Conservation (phyloP, 2,113 vertebrate genomes). For the Solenodon paradoxus region DNA sequence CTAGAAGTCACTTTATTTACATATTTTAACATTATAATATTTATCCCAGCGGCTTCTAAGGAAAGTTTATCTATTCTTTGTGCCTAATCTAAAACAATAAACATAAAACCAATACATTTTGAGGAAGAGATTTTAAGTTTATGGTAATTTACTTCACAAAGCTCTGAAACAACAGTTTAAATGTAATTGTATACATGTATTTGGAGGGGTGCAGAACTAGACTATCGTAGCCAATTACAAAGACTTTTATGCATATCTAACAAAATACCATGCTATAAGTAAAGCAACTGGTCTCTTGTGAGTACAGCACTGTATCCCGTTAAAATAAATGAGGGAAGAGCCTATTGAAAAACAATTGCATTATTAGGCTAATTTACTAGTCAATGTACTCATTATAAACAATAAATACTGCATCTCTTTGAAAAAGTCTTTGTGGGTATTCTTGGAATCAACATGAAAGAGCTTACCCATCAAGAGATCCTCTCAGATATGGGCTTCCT, state of each 20-base stretch:
- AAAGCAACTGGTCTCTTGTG: background rate
- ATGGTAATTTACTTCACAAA: background rate
- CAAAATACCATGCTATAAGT: background rate
- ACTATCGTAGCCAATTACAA: background rate
- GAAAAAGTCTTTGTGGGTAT: background rate
- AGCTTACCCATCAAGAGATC: background rate
- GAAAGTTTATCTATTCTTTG: background rate
- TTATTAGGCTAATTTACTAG: background rate
- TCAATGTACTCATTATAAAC: background rate
- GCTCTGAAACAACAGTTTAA: background rate
- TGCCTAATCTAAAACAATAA: background rate
- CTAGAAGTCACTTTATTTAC: background rate
- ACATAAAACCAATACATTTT: background rate
- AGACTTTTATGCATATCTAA: background rate
- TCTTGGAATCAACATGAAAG: background rate
- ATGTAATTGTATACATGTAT: background rate
- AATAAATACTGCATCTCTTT: background rate
- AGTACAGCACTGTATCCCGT: fast-evolving
- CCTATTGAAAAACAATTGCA: background rate
- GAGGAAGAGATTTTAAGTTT: background rate
- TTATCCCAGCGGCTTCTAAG: background rate
- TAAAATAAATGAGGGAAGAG: background rate
- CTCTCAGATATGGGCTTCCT: background rate
- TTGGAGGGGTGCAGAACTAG: background rate
- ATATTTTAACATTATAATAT: background rate